Evolutionary conservation across 2,113 vertebrate species (phyloP).

Genomic region (Rhadina sibilatrix): DNA sequence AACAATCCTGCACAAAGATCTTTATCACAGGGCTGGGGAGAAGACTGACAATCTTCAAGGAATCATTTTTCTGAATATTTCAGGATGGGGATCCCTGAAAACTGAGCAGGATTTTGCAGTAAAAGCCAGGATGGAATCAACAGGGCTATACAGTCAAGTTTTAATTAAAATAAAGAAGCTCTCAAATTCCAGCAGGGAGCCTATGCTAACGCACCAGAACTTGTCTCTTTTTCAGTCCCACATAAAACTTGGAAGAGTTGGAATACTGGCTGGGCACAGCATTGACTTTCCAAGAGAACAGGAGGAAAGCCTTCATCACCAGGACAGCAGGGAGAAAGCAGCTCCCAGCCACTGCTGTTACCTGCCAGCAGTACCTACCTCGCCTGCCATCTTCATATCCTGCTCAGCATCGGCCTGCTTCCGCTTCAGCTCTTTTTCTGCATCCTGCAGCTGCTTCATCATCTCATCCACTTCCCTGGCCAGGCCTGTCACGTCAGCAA

Average conservation of each 20-base stretch:
- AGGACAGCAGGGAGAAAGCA: not conserved
- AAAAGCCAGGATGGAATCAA: not conserved
- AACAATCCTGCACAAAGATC: not conserved
- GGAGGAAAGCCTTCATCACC: not conserved
- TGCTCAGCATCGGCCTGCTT: conserved; percentile 86
- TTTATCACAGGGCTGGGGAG: not conserved
- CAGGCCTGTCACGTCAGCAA: conserved; percentile 82
- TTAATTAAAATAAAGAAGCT: not conserved
- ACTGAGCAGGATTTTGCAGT: not conserved
- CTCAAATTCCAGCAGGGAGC: not conserved
- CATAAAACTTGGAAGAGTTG: not conserved
- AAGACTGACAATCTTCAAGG: not conserved
- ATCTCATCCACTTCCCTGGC: conserved; percentile 83
- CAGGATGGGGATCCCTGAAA: not conserved
- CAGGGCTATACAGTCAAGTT: not conserved
- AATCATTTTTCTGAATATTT: not conserved
- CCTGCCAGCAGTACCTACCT: conserved; percentile 71
- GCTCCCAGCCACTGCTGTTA: not conserved
- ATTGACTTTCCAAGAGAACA: not conserved
- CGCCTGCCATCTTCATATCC: conserved; percentile 95
- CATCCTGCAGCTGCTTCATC: conserved; percentile 85
- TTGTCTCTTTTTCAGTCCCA: not conserved
- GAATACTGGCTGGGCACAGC: not conserved
- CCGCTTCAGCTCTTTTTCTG: conserved; percentile 81
- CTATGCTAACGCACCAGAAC: not conserved